phyloP scores from a whole-genome alignment of 2,113 vertebrate species.

The Pelmatolapia mariae region DNA sequence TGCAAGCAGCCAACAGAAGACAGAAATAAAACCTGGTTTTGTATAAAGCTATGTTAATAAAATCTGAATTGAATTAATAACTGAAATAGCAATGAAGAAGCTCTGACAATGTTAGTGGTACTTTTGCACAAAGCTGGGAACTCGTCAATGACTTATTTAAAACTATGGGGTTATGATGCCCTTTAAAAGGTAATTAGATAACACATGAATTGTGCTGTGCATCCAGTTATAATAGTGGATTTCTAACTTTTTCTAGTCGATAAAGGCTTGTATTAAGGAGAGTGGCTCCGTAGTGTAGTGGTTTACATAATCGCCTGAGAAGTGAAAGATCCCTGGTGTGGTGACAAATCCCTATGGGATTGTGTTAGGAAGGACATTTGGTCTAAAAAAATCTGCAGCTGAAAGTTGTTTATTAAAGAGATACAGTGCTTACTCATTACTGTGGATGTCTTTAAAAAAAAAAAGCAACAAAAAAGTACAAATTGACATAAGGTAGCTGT shows the following conservation, averaged over 20 bases:
- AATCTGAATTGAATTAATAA: not conserved
- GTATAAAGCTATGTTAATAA: not conserved
- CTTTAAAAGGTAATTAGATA: not conserved
- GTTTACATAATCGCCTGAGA: not conserved
- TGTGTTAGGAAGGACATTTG: not conserved
- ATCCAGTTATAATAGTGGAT: not conserved
- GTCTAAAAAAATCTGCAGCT: not conserved
- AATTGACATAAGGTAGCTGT: not conserved
- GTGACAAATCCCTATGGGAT: not conserved
- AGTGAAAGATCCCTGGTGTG: not conserved
- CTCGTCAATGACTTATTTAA: not conserved
- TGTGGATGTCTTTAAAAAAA: not conserved
- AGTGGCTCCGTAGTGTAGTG: not conserved
- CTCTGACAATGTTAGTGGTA: not conserved
- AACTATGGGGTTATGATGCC: not conserved
- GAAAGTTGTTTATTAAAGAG: not conserved
- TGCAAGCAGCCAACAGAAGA: not conserved
- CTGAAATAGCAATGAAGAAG: not conserved
- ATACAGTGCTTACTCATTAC: not conserved
- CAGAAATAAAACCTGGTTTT: not conserved
- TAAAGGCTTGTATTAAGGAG: not conserved
- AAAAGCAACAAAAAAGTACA: not conserved
- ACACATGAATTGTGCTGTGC: not conserved
- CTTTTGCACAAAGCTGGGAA: not conserved
- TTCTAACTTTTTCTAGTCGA: not conserved